phyloP scores from a whole-genome alignment of 2,888 invertebrate species.

The Barypeithes pellucidus region DNA sequence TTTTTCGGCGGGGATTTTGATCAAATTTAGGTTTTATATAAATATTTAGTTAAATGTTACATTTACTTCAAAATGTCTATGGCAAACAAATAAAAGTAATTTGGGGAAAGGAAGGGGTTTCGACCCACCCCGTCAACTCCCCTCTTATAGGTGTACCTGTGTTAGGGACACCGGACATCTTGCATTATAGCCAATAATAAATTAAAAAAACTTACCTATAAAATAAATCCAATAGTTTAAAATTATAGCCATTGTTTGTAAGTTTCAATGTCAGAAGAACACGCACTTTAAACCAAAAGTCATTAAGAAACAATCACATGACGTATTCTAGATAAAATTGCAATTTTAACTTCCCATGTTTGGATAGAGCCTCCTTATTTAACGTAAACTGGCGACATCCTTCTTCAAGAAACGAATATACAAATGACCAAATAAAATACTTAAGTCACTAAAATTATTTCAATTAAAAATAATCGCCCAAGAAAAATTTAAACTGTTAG shows the following conservation, averaged over 20 bases:
- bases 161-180: too few relatives aligned
- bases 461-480: slow-evolving; percentile 47
- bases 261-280: neutral
- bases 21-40: too few relatives aligned
- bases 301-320: slow-evolving; percentile 20
- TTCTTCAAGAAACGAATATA: slow-evolving; percentile 13
- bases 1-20: too few relatives aligned
- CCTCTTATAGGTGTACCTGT: too few relatives aligned
- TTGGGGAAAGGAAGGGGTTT: too few relatives aligned
- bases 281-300: slow-evolving; percentile 13
- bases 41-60: too few relatives aligned
- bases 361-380: neutral
- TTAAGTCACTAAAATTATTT: slow-evolving; percentile 37
- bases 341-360: slow-evolving; percentile 15
- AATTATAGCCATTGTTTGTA: slow-evolving; percentile 14
- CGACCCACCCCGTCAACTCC: too few relatives aligned
- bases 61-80: too few relatives aligned
- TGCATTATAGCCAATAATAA: too few relatives aligned
- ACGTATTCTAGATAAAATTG: slow-evolving; percentile 17
- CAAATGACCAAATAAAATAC: slow-evolving; percentile 26
- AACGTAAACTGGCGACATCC: slow-evolving; percentile 6
- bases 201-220: slow-evolving; percentile 11
- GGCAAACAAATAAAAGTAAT: too few relatives aligned
- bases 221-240: slow-evolving; percentile 15
- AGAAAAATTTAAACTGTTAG: slow-evolving; percentile 49